These are phyloP conservation scores for Nerophis lumbriciformis DNA, from an alignment of 2,113 vertebrate species.

Conservation along the genomic window DNA sequence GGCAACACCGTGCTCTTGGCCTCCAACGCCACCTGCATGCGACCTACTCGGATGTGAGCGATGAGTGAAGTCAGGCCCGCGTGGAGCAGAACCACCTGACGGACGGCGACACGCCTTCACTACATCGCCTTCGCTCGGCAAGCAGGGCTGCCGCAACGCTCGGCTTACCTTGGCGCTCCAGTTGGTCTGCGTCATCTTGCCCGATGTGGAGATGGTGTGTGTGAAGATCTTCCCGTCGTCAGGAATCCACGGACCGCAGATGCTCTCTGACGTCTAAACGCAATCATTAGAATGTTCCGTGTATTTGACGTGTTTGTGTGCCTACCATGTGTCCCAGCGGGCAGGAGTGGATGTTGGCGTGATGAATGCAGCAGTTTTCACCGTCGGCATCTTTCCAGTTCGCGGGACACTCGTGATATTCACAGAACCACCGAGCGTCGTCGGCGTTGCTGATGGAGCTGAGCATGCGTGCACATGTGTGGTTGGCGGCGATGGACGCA, in stretches of 20 bases:
- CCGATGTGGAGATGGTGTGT: slow-evolving; percentile 77
- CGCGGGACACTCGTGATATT: slow-evolving; percentile 71
- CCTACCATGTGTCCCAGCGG: slow-evolving; percentile 78
- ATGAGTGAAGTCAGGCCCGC: slow-evolving; percentile 77
- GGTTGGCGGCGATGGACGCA: neutral
- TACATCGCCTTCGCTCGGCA: too few species aligned
- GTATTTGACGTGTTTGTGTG: neutral
- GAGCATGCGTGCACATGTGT: neutral
- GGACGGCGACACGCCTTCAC: neutral
- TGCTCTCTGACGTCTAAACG: neutral
- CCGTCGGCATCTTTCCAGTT: slow-evolving; percentile 80
- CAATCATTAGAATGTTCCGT: neutral
- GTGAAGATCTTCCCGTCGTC: slow-evolving; percentile 83
- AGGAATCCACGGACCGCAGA: slow-evolving; percentile 73
- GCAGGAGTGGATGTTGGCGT: slow-evolving; percentile 85
- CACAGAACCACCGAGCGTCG: slow-evolving; percentile 77
- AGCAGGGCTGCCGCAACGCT: neutral
- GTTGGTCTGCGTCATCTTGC: slow-evolving; percentile 80
- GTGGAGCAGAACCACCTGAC: slow-evolving; percentile 76
- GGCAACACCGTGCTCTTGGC: slow-evolving; percentile 77
- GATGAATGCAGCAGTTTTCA: slow-evolving; percentile 82
- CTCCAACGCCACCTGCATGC: slow-evolving; percentile 80
- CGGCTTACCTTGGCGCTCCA: slow-evolving; percentile 78
- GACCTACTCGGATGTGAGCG: slow-evolving; percentile 77
- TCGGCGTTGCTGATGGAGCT: slow-evolving; percentile 61